Evolutionary conservation across 2,113 vertebrate species (phyloP), one percentile per base, ranked within the genome.

Genomic region (Labeo rohita): DNA sequence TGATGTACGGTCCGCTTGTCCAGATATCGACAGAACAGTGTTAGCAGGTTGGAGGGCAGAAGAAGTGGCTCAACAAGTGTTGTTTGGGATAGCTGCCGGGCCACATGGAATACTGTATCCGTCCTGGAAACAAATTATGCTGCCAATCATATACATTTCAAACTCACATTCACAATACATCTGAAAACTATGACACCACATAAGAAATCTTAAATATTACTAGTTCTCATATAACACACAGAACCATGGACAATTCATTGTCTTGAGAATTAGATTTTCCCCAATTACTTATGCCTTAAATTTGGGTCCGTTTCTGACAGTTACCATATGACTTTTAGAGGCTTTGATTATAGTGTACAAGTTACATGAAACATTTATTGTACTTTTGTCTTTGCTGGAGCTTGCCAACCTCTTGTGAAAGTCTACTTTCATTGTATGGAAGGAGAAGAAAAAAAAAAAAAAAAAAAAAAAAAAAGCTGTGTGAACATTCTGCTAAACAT

Each of bases 21-120:
- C 92, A 99, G 92, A 73, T 99, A 98, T 47, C 96, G 96, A 87
- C 97, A 99, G 92, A 99, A 99, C 63, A 98, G 95, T 0, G 96
- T 95, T 50, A 98, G 95, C 34, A 99, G 95, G 91, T 99, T 99
- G 72, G 96, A 97, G 21, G 98, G 97, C 61, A 98, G 90, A 77
- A 95, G 92, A 1, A 99, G 93, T 0, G 98, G 98, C 90, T 99
- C 98, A 65, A 97, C 97, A 89, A 98, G 91, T 0, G 87, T 96
- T 52, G 95, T 93, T 73, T 94, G 96, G 0, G 97, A 96, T 16
- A 99, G 95, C 90, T 98, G 96, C 80, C 93, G 95, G 0, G 97
- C 97, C 0, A 99, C 96, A 82, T 97, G 94, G 91, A 98, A 96
- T 86, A 99, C 97, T 0, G 81, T 95, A 85, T 98, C 95, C 0